Evolutionary conservation across 2,113 vertebrate species (phyloP), one percentile per base, ranked within the genome.

Genomic region (Acanthisitta chloris): DNA sequence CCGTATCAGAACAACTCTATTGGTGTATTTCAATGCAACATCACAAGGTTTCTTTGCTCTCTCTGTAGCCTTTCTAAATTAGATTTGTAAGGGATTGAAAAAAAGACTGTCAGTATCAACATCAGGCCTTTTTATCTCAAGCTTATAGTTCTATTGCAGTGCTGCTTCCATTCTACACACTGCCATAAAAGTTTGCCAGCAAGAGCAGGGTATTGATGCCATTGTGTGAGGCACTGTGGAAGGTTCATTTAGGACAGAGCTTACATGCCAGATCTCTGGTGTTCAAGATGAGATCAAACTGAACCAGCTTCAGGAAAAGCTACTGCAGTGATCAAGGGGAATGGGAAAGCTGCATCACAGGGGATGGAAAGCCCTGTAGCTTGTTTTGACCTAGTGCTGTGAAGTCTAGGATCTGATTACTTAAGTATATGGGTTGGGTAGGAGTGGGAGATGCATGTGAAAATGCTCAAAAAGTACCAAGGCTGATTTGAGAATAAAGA

Each of bases 211-310:
- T 65, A 5, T 10, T 19, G 45, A 20, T 83, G 67, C 21, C 3
- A 1, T 15, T 54, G 33, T 54, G 59, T 46, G 45, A 54, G 58
- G 40, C 0, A 1, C 36, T 52, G 38, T 34, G 21, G 10, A 45
- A 23, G 25, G 9, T 80, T 74, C 8, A 20, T n/a, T 61, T 61
- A 14, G 72, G 34, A 48, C 34, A 9, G 13, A 25, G 9, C 31
- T 84, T 43, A 3, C 9, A 4, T 1, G 6, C 20, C 19, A 12
- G 4, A 14, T 79, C 59, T 12, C 61, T 0, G 1, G 28, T 67
- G 48, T 20, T 94, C 14, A 45, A 45, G 46, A n/a, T 11, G 85
- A 70, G 31, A 33, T 85, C 5, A 2, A 18, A 34, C 26, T 36
- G 76, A 67, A 83, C 24, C 28, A 64, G 6, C 20, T 64, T 79